Conservation (phyloP, 2,888 invertebrate species). For the Clivina fossor region DNA sequence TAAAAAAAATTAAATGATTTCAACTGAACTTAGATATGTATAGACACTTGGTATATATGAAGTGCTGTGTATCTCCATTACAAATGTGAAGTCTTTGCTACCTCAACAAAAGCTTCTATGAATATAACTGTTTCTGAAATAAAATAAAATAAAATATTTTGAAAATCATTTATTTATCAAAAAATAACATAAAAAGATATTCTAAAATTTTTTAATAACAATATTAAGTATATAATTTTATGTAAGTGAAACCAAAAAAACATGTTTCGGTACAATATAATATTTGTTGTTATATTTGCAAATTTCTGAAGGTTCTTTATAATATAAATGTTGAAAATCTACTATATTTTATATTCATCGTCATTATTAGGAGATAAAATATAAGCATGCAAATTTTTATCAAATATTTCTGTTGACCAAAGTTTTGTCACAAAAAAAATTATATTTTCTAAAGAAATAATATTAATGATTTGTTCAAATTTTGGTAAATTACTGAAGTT, state of each 20-base stretch:
- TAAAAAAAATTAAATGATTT: too few relatives aligned
- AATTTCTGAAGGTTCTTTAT: neutral
- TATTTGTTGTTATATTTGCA: neutral
- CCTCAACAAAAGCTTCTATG: too few relatives aligned
- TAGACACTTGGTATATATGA: too few relatives aligned
- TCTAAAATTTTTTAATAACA: too few relatives aligned
- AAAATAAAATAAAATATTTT: too few relatives aligned
- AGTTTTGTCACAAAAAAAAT: neutral
- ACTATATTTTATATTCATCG: neutral
- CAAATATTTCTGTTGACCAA: constrained; percentile 3
- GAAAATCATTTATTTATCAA: too few relatives aligned
- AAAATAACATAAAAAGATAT: too few relatives aligned
- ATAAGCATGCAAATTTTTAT: neutral
- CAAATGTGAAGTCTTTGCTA: too few relatives aligned
- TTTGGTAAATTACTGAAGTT: neutral
- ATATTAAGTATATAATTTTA: neutral
- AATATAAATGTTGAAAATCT: neutral
- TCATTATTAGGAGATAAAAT: neutral
- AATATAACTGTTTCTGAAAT: too few relatives aligned
- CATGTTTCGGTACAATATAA: neutral
- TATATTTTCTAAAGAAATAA: neutral
- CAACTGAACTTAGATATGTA: too few relatives aligned
- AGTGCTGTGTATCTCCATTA: too few relatives aligned
- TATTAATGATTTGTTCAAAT: constrained; percentile 6
- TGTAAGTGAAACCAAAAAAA: constrained; percentile 2